These are phyloP conservation scores for Zaprionus ornatus DNA, from an alignment of 1,140 invertebrate genomes.

Conservation along the genomic window DNA sequence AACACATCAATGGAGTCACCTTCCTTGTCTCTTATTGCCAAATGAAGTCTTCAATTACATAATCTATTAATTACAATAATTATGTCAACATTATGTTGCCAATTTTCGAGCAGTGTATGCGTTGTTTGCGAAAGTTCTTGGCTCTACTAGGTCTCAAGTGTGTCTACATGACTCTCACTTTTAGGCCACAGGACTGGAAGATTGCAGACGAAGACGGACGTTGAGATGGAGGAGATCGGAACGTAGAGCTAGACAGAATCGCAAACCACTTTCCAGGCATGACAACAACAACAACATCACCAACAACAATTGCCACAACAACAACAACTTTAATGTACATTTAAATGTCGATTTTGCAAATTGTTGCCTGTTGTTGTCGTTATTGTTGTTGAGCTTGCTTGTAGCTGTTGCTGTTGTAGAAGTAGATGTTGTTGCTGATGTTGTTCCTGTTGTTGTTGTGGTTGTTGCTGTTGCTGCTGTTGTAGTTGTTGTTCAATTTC, in stretches of 20 bases:
- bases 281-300: slow-evolving; percentile 14
- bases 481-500: slow-evolving; percentile 56
- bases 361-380: slow-evolving; percentile 56
- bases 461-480: slow-evolving; percentile 31
- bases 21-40: too few relatives aligned
- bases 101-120: not conserved
- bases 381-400: slow-evolving; percentile 30
- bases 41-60: not conserved
- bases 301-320: slow-evolving; percentile 12
- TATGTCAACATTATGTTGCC: not conserved
- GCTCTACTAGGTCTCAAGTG: slow-evolving; percentile 66
- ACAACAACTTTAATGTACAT: slow-evolving; percentile 64
- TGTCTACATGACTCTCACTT: slow-evolving; percentile 80
- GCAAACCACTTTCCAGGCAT: slow-evolving; percentile 51
- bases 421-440: slow-evolving; percentile 27
- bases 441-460: slow-evolving; percentile 42
- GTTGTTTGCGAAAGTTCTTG: slow-evolving; percentile 71
- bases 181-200: slow-evolving; percentile 43
- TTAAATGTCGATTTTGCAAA: slow-evolving; percentile 80
- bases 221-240: not conserved
- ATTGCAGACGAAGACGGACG: not conserved
- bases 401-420: slow-evolving; percentile 27
- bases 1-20: too few relatives aligned
- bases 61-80: too few relatives aligned
- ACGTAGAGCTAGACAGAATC: slow-evolving; percentile 38